A percentile compares a stretch with the other conserved stretches of the same genome.
Conservation (phyloP, 2,113 vertebrate species). For the Poeciliopsis retropinna region DNA sequence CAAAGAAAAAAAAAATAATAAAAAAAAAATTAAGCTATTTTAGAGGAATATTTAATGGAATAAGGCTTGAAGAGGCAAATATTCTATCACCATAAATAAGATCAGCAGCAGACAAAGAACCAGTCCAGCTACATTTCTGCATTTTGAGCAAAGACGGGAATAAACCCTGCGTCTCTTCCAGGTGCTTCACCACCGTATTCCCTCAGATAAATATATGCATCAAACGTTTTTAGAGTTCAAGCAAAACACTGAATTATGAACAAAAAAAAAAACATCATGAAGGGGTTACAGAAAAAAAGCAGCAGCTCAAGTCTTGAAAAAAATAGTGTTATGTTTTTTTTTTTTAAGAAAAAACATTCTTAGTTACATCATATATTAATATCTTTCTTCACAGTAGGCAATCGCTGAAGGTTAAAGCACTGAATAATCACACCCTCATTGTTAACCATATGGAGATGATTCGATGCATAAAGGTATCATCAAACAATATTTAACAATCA, state of each 20-base stretch:
- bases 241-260: neutral
- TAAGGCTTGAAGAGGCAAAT: neutral
- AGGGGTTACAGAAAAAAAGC: neutral
- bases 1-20: neutral
- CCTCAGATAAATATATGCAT: neutral
- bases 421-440: constrained; percentile 2
- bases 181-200: neutral
- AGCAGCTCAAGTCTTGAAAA: neutral
- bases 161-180: neutral
- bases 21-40: neutral
- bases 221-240: neutral
- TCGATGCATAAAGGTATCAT: neutral
- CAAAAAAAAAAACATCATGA: neutral
- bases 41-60: neutral
- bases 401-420: neutral
- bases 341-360: neutral
- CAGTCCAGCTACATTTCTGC: neutral
- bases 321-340: neutral
- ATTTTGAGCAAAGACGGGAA: neutral
- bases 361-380: neutral
- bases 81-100: neutral
- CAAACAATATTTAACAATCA: constrained; percentile 8
- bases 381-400: constrained; percentile 18
- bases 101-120: neutral
- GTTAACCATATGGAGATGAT: neutral